Conservation (phyloP, 2,113 vertebrate species). For the Pristiophorus japonicus region DNA sequence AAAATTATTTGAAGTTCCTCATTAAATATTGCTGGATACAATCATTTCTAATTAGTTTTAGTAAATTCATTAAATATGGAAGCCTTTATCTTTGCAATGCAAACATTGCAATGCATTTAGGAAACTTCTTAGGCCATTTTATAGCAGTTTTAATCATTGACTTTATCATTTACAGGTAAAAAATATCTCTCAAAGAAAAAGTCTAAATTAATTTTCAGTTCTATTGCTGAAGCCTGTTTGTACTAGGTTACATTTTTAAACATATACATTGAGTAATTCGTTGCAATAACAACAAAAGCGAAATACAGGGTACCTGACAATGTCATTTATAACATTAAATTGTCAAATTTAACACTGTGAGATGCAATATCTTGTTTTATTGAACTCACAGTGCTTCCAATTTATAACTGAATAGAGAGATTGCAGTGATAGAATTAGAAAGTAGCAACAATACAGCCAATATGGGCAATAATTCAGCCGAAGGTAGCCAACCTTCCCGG, state of each 20-base stretch:
- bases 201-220: neutral
- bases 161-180: neutral
- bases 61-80: neutral
- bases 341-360: neutral
- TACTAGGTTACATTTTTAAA: neutral
- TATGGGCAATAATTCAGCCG: neutral
- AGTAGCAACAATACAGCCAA: neutral
- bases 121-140: neutral
- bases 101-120: neutral
- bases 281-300: neutral
- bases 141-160: neutral
- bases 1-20: neutral
- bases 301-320: neutral
- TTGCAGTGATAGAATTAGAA: neutral
- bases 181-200: neutral
- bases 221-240: neutral
- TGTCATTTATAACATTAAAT: neutral
- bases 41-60: neutral
- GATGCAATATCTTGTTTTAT: neutral
- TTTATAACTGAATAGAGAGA: neutral
- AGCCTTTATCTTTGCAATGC: neutral
- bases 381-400: neutral
- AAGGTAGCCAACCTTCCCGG: neutral
- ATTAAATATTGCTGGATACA: neutral
- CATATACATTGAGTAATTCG: neutral